Percentiles rank a stretch among this genome's conserved stretches.
These are phyloP conservation scores for Arctopsyche grandis DNA, from an alignment of 1,140 invertebrate species.

Conservation along the genomic window DNA sequence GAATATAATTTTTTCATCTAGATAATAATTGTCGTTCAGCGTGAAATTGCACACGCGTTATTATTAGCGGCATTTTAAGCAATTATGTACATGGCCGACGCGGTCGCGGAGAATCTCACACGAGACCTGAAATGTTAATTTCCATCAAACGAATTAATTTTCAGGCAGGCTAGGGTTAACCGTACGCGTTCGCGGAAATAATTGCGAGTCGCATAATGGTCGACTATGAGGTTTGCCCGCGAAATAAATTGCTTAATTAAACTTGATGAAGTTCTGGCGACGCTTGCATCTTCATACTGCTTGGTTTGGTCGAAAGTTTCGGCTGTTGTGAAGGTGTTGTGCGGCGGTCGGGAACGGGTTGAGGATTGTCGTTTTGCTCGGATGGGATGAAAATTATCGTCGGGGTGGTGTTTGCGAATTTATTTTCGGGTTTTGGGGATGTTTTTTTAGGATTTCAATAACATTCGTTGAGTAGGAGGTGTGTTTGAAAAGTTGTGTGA, in stretches of 20 bases:
- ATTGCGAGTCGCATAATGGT: neutral
- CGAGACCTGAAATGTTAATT: no score
- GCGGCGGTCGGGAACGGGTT: no score
- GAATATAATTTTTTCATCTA: no score
- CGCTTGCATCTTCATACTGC: neutral
- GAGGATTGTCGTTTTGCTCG: neutral
- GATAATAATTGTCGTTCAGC: no score
- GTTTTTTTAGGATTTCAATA: constrained; percentile 28
- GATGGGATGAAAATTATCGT: neutral
- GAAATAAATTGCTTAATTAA: constrained; percentile 25
- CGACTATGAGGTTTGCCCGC: neutral
- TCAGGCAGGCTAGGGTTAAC: neutral
- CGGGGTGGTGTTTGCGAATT: constrained; percentile 2
- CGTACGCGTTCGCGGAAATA: neutral
- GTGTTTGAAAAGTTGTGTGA: no score
- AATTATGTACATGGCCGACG: no score
- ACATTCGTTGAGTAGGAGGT: neutral
- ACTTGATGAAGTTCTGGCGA: neutral
- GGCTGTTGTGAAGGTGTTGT: no score
- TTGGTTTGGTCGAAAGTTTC: no score
- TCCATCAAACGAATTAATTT: no score
- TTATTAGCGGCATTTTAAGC: no score
- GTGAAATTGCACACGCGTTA: no score
- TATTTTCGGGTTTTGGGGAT: constrained; percentile 5
- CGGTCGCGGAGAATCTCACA: no score